A percentile compares a stretch with the other conserved stretches of the same genome.
Conservation (phyloP, 2,113 vertebrate genomes). For the Meleagris gallopavo region DNA sequence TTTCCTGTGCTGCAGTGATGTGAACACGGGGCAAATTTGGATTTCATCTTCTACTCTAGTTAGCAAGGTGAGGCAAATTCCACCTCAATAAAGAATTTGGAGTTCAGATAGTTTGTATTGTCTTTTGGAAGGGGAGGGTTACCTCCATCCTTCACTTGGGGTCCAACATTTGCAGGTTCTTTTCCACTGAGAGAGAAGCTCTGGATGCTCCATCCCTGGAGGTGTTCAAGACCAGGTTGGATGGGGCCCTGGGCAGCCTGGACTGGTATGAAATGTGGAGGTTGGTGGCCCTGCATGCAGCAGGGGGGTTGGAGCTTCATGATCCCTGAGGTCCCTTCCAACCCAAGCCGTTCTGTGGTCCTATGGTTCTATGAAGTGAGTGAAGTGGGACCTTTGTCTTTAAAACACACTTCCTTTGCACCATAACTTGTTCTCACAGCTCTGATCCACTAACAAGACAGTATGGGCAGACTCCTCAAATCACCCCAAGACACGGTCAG, state of each 20-base stretch:
- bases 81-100: background rate
- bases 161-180: background rate
- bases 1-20: background rate
- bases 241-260: no score
- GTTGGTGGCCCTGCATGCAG: no score
- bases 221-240: no score
- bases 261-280: no score
- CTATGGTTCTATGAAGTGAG: background rate
- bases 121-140: background rate
- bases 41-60: background rate
- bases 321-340: no score
- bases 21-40: background rate
- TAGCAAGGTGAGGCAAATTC: background rate
- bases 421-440: background rate
- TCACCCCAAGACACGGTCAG: background rate
- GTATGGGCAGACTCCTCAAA: background rate
- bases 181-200: no score
- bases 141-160: background rate
- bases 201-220: no score
- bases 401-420: background rate
- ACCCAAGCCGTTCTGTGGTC: no score
- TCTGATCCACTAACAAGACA: background rate
- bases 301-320: no score
- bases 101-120: background rate
- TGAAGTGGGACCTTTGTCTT: background rate